Conservation (phyloP, 1,140 invertebrate genomes). For the Vollenhovia emeryi region DNA sequence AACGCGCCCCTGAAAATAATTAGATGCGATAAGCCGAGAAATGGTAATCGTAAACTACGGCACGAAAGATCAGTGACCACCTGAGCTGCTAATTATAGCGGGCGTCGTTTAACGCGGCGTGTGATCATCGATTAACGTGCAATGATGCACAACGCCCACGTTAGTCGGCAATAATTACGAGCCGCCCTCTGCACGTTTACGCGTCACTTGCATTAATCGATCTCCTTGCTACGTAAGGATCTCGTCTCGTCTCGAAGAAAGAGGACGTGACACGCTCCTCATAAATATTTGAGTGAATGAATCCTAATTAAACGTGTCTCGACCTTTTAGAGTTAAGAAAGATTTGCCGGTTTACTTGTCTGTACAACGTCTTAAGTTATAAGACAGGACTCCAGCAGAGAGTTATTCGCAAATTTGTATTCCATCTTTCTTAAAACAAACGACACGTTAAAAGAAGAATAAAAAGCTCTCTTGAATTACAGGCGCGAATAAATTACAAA, state of each 20-base stretch:
- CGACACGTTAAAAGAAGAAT: neutral
- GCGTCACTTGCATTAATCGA: slow-evolving; percentile 53
- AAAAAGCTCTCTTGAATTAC: neutral
- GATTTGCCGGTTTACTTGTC: neutral
- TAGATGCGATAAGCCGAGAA: slow-evolving; percentile 6
- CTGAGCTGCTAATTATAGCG: slow-evolving; percentile 46
- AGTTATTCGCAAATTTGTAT: neutral
- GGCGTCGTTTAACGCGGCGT: slow-evolving; percentile 1
- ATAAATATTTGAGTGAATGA: slow-evolving; percentile 36
- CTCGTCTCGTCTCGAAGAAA: slow-evolving; percentile 10
- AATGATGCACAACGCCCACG: slow-evolving; percentile 46
- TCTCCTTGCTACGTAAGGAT: slow-evolving; percentile 24
- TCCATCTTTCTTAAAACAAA: neutral
- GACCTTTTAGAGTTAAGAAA: neutral
- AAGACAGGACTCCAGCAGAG: neutral
- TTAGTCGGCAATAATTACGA: slow-evolving; percentile 49
- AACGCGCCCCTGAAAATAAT: neutral
- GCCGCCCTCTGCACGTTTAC: slow-evolving; percentile 14
- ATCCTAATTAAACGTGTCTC: slow-evolving; percentile 37
- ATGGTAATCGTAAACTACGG: neutral
- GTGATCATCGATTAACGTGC: slow-evolving; percentile 57
- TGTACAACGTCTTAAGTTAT: neutral
- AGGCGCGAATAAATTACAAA: neutral
- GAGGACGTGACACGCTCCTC: neutral
- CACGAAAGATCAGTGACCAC: slow-evolving; percentile 46